Evolutionary conservation across 2,797 vertebrate species (phyloP).

Genomic region (Catamblyrhynchus diadema): DNA sequence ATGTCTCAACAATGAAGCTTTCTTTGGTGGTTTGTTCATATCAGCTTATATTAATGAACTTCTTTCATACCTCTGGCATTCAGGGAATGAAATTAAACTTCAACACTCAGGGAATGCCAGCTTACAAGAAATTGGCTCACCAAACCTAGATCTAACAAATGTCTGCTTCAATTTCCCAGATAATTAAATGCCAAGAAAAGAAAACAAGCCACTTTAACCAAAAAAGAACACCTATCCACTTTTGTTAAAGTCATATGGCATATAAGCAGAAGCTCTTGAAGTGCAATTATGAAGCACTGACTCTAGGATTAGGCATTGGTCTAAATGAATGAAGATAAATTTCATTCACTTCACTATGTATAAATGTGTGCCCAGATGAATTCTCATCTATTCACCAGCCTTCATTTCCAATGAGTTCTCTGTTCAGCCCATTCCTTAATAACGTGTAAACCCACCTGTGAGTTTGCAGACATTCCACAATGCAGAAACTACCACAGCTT

Average conservation of each 20-base stretch:
- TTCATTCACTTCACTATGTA: not conserved
- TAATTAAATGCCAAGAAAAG: not conserved
- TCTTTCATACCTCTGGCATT: not conserved
- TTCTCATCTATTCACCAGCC: not conserved
- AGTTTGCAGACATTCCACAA: not conserved
- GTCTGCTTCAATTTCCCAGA: not conserved
- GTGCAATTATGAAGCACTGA: not conserved
- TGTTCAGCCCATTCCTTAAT: not conserved
- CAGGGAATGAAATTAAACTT: not conserved
- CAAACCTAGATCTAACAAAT: not conserved
- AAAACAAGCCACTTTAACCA: not conserved
- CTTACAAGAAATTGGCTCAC: not conserved
- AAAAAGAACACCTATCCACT: not conserved
- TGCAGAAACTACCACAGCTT: not conserved
- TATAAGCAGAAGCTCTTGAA: not conserved
- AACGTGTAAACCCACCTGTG: fast-evolving
- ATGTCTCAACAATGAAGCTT: not conserved
- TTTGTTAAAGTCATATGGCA: not conserved
- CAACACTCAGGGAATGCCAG: not conserved
- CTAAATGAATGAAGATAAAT: not conserved
- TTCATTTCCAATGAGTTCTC: not conserved
- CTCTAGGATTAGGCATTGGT: not conserved
- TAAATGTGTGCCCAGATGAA: not conserved
- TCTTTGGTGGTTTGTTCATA: not conserved
- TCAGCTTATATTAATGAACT: not conserved